Percentiles rank a stretch among this genome's conserved stretches.
These are phyloP conservation scores for Epiblema foenella DNA, from an alignment of 2,888 invertebrate genomes.

Conservation along the genomic window DNA sequence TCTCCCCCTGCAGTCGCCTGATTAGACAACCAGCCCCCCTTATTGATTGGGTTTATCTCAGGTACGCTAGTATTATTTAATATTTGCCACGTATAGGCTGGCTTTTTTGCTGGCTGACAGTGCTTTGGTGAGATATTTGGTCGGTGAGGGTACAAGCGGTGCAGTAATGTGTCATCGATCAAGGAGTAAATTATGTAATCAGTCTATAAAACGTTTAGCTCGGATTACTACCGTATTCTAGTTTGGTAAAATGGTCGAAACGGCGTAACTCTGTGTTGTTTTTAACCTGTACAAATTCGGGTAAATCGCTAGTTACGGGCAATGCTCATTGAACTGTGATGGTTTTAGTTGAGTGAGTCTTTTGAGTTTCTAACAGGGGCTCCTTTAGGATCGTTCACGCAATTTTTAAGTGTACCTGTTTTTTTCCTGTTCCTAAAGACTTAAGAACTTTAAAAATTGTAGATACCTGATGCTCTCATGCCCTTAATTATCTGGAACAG, in stretches of 20 bases:
- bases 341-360: conserved; percentile 34
- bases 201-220: too few species aligned
- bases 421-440: too few species aligned
- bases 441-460: too few species aligned
- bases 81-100: conserved; percentile 73
- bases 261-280: neutral
- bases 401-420: too few species aligned
- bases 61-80: conserved; percentile 67
- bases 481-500: too few species aligned
- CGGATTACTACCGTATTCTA: neutral
- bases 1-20: conserved; percentile 37
- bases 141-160: conserved; percentile 39
- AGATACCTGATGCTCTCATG: too few species aligned
- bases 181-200: neutral
- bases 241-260: neutral
- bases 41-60: conserved; percentile 43
- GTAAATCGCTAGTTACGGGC: conserved; percentile 9
- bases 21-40: conserved; percentile 37
- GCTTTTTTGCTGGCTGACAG: conserved; percentile 47
- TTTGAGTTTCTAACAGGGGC: conserved; percentile 4
- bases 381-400: neutral
- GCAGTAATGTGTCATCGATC: neutral
- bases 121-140: conserved; percentile 24
- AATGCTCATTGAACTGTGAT: conserved; percentile 31
- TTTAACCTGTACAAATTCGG: neutral